These are phyloP conservation scores for Tinamus guttatus DNA, from an alignment of 2,113 vertebrate species.

Conservation along the genomic window DNA sequence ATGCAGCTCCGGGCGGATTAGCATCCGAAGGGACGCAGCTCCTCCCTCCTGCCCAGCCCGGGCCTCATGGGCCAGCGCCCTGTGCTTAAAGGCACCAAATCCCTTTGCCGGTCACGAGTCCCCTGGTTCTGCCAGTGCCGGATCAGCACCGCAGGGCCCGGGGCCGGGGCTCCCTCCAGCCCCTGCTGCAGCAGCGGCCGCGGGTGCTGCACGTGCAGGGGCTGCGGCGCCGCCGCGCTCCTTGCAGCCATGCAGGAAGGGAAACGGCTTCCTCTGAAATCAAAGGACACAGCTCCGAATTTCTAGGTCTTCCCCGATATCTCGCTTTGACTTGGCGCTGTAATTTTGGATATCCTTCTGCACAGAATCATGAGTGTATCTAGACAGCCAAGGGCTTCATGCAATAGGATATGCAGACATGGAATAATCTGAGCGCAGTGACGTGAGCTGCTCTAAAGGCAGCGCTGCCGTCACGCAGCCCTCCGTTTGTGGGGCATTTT, in stretches of 20 bases:
- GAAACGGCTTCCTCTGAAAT: fast-evolving
- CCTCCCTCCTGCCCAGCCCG: fast-evolving
- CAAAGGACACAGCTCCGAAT: no score
- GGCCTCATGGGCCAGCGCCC: neutral
- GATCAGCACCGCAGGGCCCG: no score
- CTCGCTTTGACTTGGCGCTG: fast-evolving
- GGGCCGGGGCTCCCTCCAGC: no score
- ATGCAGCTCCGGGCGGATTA: no score
- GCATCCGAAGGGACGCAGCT: neutral
- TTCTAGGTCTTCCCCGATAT: neutral
- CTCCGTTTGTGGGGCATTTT: neutral
- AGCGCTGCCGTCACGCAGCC: neutral
- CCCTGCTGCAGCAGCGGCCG: no score
- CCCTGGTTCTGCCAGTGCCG: neutral
- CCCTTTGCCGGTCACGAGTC: neutral
- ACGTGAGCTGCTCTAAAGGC: fast-evolving
- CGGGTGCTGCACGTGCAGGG: no score
- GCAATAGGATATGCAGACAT: fast-evolving
- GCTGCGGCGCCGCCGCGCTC: no score
- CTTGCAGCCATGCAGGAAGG: fast-evolving
- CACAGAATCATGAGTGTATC: neutral
- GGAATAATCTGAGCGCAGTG: neutral
- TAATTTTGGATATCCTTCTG: neutral
- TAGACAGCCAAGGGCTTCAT: neutral
- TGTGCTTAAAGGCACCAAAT: fast-evolving